These are phyloP conservation scores for Myotis davidii DNA, from an alignment of 2,113 vertebrate species.

Conservation along the genomic window DNA sequence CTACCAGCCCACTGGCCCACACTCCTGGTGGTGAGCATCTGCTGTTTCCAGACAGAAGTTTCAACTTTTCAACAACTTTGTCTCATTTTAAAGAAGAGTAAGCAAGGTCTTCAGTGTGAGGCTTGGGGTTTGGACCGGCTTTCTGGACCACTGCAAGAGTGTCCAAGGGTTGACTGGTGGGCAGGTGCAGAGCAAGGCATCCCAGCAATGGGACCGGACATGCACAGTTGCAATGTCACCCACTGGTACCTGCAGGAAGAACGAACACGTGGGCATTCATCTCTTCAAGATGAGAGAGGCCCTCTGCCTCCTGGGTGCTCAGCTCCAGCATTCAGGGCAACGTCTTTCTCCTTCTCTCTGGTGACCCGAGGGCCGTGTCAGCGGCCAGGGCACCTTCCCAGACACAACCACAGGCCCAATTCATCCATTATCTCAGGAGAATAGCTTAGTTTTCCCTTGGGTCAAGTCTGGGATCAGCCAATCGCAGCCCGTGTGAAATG, in stretches of 20 bases:
- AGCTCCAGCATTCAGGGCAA: rapidly evolving
- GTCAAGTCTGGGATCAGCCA: too few species aligned
- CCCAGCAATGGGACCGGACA: not conserved
- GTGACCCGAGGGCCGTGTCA: rapidly evolving
- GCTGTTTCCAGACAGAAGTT: not conserved
- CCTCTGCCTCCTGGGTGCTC: not conserved
- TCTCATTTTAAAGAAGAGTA: not conserved
- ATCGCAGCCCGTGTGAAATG: rapidly evolving
- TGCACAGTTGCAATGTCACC: too few species aligned
- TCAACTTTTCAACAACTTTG: not conserved
- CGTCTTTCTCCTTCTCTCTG: not conserved
- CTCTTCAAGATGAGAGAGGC: not conserved
- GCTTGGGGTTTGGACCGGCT: too few species aligned
- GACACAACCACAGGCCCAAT: rapidly evolving
- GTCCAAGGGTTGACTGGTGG: not conserved
- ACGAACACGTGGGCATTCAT: too few species aligned
- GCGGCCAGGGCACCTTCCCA: not conserved
- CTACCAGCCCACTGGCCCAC: rapidly evolving
- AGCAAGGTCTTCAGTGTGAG: not conserved
- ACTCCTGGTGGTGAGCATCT: not conserved
- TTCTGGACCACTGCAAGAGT: not conserved
- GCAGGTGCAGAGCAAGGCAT: too few species aligned
- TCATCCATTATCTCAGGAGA: not conserved
- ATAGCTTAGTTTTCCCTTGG: not conserved
- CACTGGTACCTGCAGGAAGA: not conserved